Percentiles rank a stretch among this genome's conserved stretches.
phyloP scores from a whole-genome alignment of 2,113 vertebrate species.

The Crotophaga sulcirostris region DNA sequence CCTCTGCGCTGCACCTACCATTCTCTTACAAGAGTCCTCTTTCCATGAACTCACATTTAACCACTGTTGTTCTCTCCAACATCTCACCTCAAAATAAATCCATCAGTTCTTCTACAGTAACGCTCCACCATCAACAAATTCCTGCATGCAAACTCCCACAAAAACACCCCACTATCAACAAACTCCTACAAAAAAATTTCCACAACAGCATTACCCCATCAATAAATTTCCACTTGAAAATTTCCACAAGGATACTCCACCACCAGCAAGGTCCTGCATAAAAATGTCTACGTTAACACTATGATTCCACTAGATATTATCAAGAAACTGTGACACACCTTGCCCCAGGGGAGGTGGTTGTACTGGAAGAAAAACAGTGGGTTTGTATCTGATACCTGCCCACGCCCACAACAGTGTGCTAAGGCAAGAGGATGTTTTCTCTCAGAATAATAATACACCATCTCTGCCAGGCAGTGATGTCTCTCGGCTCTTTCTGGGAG shows the following conservation, averaged over 20 bases:
- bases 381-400: background rate
- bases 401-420: rapidly evolving
- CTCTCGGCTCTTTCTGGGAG: rapidly evolving
- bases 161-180: background rate
- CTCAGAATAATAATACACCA: background rate
- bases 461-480: background rate
- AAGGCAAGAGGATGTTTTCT: background rate
- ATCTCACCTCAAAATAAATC: background rate
- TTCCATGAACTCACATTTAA: background rate
- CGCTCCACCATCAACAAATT: background rate
- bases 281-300: background rate
- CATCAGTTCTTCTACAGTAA: background rate
- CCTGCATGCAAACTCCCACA: background rate
- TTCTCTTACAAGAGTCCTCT: background rate
- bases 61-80: background rate
- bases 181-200: background rate
- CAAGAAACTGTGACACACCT: background rate
- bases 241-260: background rate
- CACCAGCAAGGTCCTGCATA: background rate
- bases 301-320: background rate
- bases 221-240: background rate
- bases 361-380: background rate
- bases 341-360: background rate
- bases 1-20: background rate
- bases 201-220: background rate